A percentile compares a stretch with the other conserved stretches of the same genome.
Evolutionary conservation across 2,113 vertebrate genomes (phyloP).

Genomic region (Mugil cephalus): DNA sequence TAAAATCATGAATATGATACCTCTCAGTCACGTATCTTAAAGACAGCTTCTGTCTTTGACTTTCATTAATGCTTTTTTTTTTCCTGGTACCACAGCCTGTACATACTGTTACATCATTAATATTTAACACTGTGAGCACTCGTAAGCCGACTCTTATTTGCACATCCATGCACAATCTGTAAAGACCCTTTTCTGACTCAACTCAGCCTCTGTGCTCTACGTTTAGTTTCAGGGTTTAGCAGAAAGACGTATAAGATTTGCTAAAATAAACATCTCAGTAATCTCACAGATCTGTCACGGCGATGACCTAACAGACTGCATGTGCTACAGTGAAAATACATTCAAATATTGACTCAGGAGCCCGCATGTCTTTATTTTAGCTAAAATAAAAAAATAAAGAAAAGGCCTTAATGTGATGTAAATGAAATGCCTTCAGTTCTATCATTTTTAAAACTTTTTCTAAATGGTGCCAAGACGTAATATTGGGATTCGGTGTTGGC

Average conservation of each 20-base stretch:
- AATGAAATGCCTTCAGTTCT: conserved; percentile 14
- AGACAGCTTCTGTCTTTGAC: no score
- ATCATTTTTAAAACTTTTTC: conserved; percentile 27
- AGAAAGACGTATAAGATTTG: neutral
- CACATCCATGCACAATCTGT: no score
- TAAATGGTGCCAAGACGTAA: conserved; percentile 41
- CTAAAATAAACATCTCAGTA: neutral
- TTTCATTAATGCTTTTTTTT: no score
- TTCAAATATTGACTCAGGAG: conserved; percentile 11
- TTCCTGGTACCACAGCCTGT: no score
- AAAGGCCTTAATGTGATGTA: neutral
- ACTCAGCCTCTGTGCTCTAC: no score
- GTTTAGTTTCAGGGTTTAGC: neutral
- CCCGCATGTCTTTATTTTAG: neutral
- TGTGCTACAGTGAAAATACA: conserved; percentile 7
- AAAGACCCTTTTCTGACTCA: no score
- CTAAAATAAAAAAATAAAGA: conserved; percentile 33
- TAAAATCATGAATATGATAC: no score
- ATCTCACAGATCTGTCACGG: neutral
- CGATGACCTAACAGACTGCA: neutral
- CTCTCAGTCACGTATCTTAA: no score
- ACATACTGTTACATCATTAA: no score
- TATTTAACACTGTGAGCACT: no score
- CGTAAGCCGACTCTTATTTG: no score
- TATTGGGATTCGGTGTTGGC: conserved; percentile 42